A percentile compares a stretch with the other conserved stretches of the same genome.
Evolutionary conservation across 1,140 invertebrate genomes (phyloP).

Genomic region (Caenorhabditis briggsae): DNA sequence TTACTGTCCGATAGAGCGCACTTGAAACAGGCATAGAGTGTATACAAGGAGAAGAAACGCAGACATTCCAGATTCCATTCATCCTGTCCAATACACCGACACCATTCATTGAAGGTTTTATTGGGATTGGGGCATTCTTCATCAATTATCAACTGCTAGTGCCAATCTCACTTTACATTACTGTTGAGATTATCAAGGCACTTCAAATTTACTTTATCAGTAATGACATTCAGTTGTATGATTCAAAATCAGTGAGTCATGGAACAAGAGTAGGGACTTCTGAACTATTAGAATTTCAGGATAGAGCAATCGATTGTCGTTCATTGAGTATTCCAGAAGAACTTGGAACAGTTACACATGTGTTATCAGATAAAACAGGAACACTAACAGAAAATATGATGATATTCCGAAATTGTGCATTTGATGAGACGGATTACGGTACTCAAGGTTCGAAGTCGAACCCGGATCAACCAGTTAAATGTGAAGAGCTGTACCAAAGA

Average conservation of each 20-base stretch:
- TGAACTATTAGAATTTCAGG: slow-evolving; percentile 45
- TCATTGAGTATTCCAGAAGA: slow-evolving; percentile 97
- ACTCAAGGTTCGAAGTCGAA: slow-evolving; percentile 32
- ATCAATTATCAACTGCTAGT: slow-evolving; percentile 85
- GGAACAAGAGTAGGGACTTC: not conserved
- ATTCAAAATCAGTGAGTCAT: slow-evolving; percentile 49
- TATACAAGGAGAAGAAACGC: not conserved
- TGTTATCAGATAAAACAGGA: slow-evolving; percentile 97
- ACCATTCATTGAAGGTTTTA: slow-evolving; percentile 79
- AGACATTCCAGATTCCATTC: slow-evolving; percentile 34
- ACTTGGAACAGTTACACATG: slow-evolving; percentile 90
- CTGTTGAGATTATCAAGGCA: slow-evolving; percentile 94
- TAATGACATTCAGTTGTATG: slow-evolving; percentile 60
- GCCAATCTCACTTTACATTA: slow-evolving; percentile 94
- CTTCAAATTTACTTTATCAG: slow-evolving; percentile 85
- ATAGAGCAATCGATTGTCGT: slow-evolving; percentile 65
- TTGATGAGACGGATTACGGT: slow-evolving; percentile 46
- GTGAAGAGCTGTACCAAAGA: slow-evolving; percentile 9
- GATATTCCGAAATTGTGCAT: slow-evolving; percentile 66
- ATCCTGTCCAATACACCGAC: slow-evolving; percentile 82
- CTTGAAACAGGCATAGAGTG: not conserved
- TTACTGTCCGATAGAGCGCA: not conserved
- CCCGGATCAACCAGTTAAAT: slow-evolving; percentile 50
- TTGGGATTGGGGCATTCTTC: slow-evolving; percentile 79
- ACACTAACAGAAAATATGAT: slow-evolving; percentile 93